phyloP scores from a whole-genome alignment of 2,888 invertebrate genomes.

The Toxonevra muliebris region DNA sequence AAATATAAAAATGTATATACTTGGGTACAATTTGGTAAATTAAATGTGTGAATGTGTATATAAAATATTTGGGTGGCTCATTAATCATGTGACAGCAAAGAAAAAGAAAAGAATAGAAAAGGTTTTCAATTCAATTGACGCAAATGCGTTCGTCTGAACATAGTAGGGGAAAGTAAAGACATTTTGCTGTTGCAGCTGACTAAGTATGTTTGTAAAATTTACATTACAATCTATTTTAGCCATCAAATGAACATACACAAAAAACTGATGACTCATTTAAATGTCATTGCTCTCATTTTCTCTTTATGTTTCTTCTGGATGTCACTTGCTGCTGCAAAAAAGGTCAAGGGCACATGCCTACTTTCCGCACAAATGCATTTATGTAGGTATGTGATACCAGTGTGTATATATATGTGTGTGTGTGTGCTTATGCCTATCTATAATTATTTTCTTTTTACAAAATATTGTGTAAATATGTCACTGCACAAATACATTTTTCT shows the following conservation, averaged over 20 bases:
- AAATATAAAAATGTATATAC: neutral
- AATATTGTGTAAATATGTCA: neutral
- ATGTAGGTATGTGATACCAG: neutral
- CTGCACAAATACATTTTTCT: neutral
- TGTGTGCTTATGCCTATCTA: neutral
- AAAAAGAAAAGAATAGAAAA: no score
- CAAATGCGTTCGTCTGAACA: no score
- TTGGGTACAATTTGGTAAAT: no score
- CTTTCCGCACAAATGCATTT: neutral
- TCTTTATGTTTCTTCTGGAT: no score
- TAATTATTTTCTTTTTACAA: neutral
- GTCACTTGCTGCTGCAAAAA: neutral
- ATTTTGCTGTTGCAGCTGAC: no score
- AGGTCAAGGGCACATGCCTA: neutral
- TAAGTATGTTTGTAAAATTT: no score
- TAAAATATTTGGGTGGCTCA: neutral
- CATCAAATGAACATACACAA: no score
- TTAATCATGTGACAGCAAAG: constrained; percentile 6
- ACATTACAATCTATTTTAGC: no score
- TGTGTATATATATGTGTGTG: neutral
- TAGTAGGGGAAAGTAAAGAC: no score
- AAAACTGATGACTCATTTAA: neutral
- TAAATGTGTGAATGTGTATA: no score
- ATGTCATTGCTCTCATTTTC: constrained; percentile 11
- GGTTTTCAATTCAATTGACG: no score